These are phyloP conservation scores for Rhynchonema sp. DNA, from an alignment of 2,888 invertebrate genomes.

Conservation along the genomic window DNA sequence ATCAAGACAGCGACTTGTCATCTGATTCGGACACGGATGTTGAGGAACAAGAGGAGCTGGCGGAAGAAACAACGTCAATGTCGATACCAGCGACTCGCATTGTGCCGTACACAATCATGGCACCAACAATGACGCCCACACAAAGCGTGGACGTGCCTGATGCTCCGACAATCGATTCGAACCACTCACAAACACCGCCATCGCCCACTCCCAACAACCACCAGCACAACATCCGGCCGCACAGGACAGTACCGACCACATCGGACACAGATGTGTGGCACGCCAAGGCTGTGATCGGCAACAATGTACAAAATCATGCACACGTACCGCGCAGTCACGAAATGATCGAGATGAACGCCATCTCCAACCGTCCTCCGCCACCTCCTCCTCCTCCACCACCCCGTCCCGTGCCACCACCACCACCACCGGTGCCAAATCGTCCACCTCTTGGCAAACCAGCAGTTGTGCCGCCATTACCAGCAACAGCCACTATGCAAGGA, in stretches of 20 bases:
- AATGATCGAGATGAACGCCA: too few species aligned
- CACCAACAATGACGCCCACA: not conserved
- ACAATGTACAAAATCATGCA: too few species aligned
- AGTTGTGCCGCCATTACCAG: not conserved
- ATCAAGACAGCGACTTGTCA: not conserved
- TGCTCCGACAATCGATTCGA: too few species aligned
- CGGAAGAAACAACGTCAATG: not conserved
- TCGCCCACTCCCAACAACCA: not conserved
- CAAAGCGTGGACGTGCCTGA: not conserved
- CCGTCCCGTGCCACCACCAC: not conserved
- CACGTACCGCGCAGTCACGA: too few species aligned
- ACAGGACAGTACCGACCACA: not conserved
- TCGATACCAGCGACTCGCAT: not conserved
- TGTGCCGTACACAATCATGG: not conserved
- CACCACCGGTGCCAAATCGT: not conserved
- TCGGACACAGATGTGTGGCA: too few species aligned
- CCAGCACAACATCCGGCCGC: not conserved
- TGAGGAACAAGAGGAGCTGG: not conserved
- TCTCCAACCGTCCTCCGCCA: too few species aligned
- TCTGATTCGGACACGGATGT: not conserved
- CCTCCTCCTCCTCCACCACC: too few species aligned
- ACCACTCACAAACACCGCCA: too few species aligned
- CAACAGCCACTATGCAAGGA: not conserved
- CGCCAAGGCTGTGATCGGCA: too few species aligned
- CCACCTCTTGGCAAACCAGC: not conserved